Conservation (phyloP, 2,888 invertebrate species). For the Cephus sareptanus region DNA sequence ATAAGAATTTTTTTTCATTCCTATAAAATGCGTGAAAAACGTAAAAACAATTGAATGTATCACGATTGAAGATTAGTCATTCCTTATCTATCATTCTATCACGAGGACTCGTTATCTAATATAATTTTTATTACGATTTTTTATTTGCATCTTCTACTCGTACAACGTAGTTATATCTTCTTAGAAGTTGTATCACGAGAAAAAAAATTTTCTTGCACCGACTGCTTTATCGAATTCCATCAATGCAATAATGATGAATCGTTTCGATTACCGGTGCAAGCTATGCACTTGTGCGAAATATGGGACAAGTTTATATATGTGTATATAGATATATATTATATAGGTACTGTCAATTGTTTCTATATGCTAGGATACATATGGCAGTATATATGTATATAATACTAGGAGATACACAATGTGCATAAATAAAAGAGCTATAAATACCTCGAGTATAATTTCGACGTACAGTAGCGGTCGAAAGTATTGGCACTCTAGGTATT, state of each 20-base stretch:
- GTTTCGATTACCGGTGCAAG: neutral
- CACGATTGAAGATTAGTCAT: neutral
- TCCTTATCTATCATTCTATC: neutral
- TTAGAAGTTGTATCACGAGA: neutral
- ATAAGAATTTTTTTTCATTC: neutral
- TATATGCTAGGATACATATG: neutral
- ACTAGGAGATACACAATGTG: neutral
- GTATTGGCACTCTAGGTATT: neutral
- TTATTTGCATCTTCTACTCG: neutral
- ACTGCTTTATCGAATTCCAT: neutral
- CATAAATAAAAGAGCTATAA: neutral
- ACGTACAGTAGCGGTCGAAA: neutral
- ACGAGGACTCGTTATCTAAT: too few relatives aligned
- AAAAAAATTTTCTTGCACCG: neutral
- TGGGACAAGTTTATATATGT: neutral
- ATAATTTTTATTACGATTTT: neutral
- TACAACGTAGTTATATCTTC: neutral
- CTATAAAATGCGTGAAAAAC: neutral
- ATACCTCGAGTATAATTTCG: neutral
- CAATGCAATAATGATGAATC: neutral
- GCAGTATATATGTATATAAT: neutral
- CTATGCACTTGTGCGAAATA: neutral
- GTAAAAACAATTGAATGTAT: neutral
- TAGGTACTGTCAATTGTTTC: neutral
- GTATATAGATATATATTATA: neutral